phyloP scores from a whole-genome alignment of 2,888 invertebrate genomes.

The Pristionchus exspectatus region DNA sequence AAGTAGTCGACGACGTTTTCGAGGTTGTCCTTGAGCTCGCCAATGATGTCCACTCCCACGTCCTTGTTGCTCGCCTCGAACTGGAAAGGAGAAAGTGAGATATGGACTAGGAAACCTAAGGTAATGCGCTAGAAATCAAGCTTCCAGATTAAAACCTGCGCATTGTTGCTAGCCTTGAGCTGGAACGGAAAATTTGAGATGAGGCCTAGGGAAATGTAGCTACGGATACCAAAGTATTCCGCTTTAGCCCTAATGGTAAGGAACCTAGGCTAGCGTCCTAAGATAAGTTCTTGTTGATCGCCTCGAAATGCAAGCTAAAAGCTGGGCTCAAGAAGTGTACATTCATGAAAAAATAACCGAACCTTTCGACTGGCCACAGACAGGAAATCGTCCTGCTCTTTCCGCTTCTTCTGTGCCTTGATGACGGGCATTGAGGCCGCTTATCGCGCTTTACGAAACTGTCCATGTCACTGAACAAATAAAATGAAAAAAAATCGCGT shows the following conservation, averaged over 20 bases:
- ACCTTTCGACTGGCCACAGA: slow-evolving; percentile 51
- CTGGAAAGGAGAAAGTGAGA: background rate
- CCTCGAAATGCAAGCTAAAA: too few relatives aligned
- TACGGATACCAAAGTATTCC: too few relatives aligned
- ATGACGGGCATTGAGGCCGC: background rate
- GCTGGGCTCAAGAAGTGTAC: too few relatives aligned
- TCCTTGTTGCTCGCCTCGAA: slow-evolving; percentile 55
- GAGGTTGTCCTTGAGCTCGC: slow-evolving; percentile 54
- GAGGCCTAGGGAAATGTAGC: too few relatives aligned
- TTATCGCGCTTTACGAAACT: slow-evolving; percentile 17
- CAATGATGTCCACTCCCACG: slow-evolving; percentile 56
- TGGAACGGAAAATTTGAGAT: too few relatives aligned
- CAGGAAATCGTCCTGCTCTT: slow-evolving; percentile 37
- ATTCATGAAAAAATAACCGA: background rate
- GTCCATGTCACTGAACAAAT: slow-evolving; percentile 19
- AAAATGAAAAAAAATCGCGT: background rate
- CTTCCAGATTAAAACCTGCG: too few relatives aligned
- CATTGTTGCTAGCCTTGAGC: too few relatives aligned
- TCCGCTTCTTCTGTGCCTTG: slow-evolving; percentile 24
- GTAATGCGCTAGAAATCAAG: too few relatives aligned
- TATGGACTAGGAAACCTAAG: too few relatives aligned
- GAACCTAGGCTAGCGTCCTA: too few relatives aligned
- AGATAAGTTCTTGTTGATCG: too few relatives aligned
- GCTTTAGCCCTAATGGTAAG: too few relatives aligned
- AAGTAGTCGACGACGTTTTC: slow-evolving; percentile 58